A percentile compares a stretch with the other conserved stretches of the same genome.
These are phyloP conservation scores for Chloroceryle aenea DNA, from an alignment of 2,113 vertebrate genomes.

Conservation along the genomic window DNA sequence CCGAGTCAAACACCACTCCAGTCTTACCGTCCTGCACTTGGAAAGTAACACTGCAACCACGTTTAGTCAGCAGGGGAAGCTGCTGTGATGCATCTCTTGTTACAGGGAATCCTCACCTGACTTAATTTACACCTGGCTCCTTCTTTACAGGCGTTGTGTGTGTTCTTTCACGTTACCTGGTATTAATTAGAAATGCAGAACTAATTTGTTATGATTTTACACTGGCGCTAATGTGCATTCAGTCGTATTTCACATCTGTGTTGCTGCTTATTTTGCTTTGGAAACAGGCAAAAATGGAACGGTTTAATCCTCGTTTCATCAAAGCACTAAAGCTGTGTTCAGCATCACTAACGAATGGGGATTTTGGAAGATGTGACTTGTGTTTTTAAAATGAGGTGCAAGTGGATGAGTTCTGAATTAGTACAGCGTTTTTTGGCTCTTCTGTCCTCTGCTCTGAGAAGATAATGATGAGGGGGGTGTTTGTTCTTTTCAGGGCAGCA, in stretches of 20 bases:
- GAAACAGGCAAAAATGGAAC: neutral
- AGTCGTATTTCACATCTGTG: neutral
- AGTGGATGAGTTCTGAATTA: neutral
- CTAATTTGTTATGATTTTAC: neutral
- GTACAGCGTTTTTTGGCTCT: neutral
- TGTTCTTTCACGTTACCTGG: neutral
- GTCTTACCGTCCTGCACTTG: neutral
- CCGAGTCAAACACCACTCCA: neutral
- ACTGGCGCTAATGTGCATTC: neutral
- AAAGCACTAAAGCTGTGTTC: neutral
- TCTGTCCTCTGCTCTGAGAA: neutral
- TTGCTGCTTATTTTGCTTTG: slow-evolving; percentile 15
- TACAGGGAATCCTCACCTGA: neutral
- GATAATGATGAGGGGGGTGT: neutral
- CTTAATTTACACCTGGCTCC: neutral
- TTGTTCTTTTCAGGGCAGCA: slow-evolving; percentile 89
- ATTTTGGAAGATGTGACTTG: neutral
- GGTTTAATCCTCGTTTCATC: neutral
- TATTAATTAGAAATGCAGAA: neutral
- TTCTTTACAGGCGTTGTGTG: neutral
- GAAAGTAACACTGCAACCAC: neutral
- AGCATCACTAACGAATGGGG: neutral
- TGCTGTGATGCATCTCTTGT: neutral
- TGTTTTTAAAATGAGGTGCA: rapidly evolving
- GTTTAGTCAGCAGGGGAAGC: neutral